Base-by-base conservation (phyloP, 2,888 invertebrate genomes). In the Coelinius sp. region DNA sequence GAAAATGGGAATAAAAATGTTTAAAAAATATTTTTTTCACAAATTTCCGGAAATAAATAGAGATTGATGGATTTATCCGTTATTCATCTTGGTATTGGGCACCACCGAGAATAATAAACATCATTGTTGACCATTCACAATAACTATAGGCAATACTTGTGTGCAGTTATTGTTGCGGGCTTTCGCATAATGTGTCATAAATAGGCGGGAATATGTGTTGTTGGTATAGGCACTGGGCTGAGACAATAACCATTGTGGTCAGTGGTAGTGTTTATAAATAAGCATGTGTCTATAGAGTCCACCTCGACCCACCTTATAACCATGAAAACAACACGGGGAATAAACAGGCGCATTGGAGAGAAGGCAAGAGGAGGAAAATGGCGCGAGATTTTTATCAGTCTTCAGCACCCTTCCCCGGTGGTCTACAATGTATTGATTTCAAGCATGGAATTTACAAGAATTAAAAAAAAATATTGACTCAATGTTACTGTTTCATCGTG, bases 111-210 rank as follows among this genome's bases (percentile, higher is more conserved):
- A n/a, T n/a, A n/a, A 78, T 75, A 76, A 78, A 77, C 85, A 86
- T 86, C 85, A 84, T 85, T 84, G 85, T 84, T 85, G 82, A 80
- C 79, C 81, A 82, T 82, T 82, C 82, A 85, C 85, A 86, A 85
- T 86, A 82, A 83, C 81, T 80, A 83, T 81, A 81, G 68, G 82
- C 81, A 82, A 84, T 83, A 83, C 77, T 79, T 56, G 70, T 56
- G 70, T 74, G 73, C 74, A 79, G 81, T 77, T 86, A 86, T 86
- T 84, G 86, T 80, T 84, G 85, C 83, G 20, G 20, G 82, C 85
- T 85, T 84, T 86, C 85, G 87, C 84, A 87, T 87, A 86, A 87
- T 87, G 86, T 86, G 87, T 87, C 87, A 87, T 87, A 87, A 87
- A 87, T 86, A 87, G 86, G 86, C 85, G 84, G 84, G 73, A 70